Evolutionary conservation across 1,140 invertebrate species (phyloP), one percentile per base, ranked within the genome.

Genomic region (Hestina assimilis): DNA sequence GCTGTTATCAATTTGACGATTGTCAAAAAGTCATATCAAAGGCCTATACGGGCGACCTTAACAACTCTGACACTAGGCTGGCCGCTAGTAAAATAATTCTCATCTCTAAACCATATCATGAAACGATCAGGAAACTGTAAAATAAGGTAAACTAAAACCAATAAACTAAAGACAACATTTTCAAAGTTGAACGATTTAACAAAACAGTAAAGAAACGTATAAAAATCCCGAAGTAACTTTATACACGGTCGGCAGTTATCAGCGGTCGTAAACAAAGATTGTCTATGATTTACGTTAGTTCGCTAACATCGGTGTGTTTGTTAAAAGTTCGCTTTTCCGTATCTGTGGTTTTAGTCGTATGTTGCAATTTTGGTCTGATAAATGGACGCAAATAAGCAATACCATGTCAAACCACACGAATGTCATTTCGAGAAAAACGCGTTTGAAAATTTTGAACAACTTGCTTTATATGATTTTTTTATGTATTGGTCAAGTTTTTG

Each of bases 231-330:
- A 55, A 55, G 53, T 33, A 55, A 47, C 29, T 55, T 47, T 41
- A 33, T 55, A 48, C 46, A 55, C 52, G 53, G 53, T 19, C 42
- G 31, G 41, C 33, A 46, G 43, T 55, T 55, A 55, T 55, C 53
- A 46, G 31, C 23, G 33, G 15, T 47, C 53, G 53, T 55, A 55
- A 55, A 55, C 53, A 47, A 55, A 47, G 53, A 47, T 47, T 55
- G 53, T 55, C 42, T 55, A 55, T 55, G 53, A 55, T 55, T 55
- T 55, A 55, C 53, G 29, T 47, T 38, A 14, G 15, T 14, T 19
- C n/a, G 9, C 17, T 23, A 15, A 12, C 29, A 24, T 15, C 17
- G 31, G 19, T 23, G 19, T 38, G 33, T 23, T 28, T 55, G 42
- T 47, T 41, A 55, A 55, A 46, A 47, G 29, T 55, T 47, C 9